Evolutionary conservation across 2,113 vertebrate species (phyloP).

Genomic region (Tachuris rubrigastra): DNA sequence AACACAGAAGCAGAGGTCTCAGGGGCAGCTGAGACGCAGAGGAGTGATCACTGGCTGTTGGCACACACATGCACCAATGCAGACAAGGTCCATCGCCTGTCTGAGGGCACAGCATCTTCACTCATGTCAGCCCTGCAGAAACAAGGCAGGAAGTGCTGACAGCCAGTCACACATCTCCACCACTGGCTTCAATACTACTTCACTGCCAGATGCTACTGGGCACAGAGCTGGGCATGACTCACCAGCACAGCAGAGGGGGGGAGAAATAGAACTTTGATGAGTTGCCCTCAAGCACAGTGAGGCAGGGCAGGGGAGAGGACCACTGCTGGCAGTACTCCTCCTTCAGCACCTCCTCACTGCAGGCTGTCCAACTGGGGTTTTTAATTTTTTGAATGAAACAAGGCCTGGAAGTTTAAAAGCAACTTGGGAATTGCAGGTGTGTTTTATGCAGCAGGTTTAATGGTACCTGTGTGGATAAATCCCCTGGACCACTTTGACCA

Average conservation of each 20-base stretch:
- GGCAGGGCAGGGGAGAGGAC: rapidly evolving
- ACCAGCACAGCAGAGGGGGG: rapidly evolving
- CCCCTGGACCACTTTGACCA: neutral
- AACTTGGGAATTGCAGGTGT: neutral
- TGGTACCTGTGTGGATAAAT: neutral
- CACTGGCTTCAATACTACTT: rapidly evolving
- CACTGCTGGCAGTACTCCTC: neutral
- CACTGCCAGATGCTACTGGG: rapidly evolving
- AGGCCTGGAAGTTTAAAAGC: neutral
- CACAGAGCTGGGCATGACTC: neutral
- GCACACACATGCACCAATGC: rapidly evolving
- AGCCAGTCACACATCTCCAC: neutral
- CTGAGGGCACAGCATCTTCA: neutral
- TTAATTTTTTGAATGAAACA: neutral
- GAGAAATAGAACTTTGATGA: neutral
- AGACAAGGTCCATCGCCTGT: rapidly evolving
- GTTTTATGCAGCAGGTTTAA: neutral
- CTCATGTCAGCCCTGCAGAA: neutral
- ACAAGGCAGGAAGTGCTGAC: rapidly evolving
- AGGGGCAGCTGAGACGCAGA: neutral
- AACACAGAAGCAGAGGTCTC: neutral
- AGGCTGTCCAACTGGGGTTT: rapidly evolving
- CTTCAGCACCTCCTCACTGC: neutral
- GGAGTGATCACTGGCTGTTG: neutral
- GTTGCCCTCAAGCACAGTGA: neutral